phyloP scores from a whole-genome alignment of 2,797 vertebrate species.

The Heteromormyrus szaboi region DNA sequence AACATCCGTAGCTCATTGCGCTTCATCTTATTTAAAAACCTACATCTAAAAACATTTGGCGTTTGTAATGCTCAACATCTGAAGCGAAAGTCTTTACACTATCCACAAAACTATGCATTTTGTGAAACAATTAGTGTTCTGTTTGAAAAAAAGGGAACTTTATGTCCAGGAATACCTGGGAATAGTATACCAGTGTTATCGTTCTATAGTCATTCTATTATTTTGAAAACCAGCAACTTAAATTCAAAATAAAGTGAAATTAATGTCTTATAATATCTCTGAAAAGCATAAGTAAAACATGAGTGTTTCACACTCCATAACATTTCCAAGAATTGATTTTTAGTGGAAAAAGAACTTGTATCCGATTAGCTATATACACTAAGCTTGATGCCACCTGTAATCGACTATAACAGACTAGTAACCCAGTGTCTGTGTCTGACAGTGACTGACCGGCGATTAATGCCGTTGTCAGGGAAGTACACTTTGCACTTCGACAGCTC shows the following conservation, averaged over 20 bases:
- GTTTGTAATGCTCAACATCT: not conserved
- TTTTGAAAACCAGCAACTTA: not conserved
- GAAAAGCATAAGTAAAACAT: not conserved
- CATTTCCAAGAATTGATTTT: not conserved
- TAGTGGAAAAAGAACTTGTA: not conserved
- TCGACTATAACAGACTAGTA: not conserved
- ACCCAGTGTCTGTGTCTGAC: not conserved
- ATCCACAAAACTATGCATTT: not conserved
- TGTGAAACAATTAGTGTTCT: not conserved
- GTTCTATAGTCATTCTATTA: not conserved
- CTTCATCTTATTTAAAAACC: not conserved
- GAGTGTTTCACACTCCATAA: not conserved
- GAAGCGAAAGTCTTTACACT: not conserved
- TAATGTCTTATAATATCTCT: not conserved
- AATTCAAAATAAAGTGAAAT: not conserved
- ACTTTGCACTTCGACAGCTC: not conserved
- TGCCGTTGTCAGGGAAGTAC: not conserved
- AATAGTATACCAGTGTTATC: not conserved
- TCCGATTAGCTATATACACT: not conserved
- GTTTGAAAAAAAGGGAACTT: not conserved
- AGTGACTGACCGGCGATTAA: not conserved
- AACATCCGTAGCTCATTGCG: not conserved
- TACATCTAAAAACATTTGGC: not conserved
- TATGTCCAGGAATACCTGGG: not conserved
- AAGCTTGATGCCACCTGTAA: not conserved